Percentiles rank a stretch among this genome's conserved stretches.
Conservation (phyloP, 2,888 invertebrate genomes). For the Cephus sareptanus region DNA sequence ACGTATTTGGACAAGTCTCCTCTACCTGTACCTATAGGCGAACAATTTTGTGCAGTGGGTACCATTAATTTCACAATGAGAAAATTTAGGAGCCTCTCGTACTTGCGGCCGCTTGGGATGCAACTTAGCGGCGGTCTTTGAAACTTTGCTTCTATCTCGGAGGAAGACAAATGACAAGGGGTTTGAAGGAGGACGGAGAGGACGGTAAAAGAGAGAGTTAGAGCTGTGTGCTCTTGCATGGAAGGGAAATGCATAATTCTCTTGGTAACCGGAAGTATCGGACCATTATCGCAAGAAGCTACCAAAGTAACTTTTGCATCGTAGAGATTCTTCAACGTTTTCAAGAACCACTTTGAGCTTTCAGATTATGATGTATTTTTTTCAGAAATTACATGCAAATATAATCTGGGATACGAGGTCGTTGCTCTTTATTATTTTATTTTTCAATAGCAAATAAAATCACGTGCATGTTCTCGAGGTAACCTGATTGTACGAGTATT, state of each 20-base stretch:
- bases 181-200: slow-evolving; percentile 22
- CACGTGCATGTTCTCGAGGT: background rate
- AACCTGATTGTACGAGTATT: background rate
- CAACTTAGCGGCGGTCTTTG: slow-evolving; percentile 54
- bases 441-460: background rate
- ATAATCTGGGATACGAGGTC: background rate
- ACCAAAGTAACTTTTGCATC: background rate
- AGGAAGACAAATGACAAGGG: slow-evolving; percentile 58
- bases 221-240: slow-evolving; percentile 48
- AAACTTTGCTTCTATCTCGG: slow-evolving; percentile 58
- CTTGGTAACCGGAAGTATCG: slow-evolving; percentile 18
- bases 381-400: background rate
- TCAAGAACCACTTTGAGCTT: background rate
- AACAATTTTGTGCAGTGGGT: slow-evolving; percentile 13
- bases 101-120: slow-evolving; percentile 36
- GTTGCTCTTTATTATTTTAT: background rate
- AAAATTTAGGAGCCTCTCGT: slow-evolving; percentile 49
- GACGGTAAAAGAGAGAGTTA: slow-evolving; percentile 34
- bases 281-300: background rate
- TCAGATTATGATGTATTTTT: background rate
- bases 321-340: background rate
- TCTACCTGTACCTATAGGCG: background rate
- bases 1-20: background rate
- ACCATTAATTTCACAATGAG: slow-evolving; percentile 34
- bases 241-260: slow-evolving; percentile 55